A percentile compares a stretch with the other conserved stretches of the same genome.
Conservation (phyloP, 1,140 invertebrate species). For the Brachionus rubens region DNA sequence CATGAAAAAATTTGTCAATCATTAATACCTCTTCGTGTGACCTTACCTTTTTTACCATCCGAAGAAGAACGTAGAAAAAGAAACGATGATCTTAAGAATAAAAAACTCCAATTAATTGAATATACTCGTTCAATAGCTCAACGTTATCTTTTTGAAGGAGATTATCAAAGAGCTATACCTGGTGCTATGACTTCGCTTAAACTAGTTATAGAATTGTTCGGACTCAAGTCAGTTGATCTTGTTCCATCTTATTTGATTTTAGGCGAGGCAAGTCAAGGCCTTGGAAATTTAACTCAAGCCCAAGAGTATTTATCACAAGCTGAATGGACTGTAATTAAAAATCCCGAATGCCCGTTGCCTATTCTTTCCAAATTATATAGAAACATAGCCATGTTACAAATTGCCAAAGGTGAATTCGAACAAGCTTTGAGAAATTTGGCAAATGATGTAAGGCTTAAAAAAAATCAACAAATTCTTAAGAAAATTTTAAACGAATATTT, state of each 20-base stretch:
- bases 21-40: constrained; percentile 54
- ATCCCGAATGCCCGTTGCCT: constrained; percentile 51
- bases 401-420: constrained; percentile 59
- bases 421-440: constrained; percentile 57
- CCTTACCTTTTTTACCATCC: constrained; percentile 57
- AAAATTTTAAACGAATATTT: constrained; percentile 1
- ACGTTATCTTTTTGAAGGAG: constrained; percentile 55
- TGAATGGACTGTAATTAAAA: constrained; percentile 61
- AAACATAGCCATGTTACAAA: constrained; percentile 59
- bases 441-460: constrained; percentile 61
- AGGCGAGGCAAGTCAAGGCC: constrained; percentile 59
- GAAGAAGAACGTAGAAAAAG: constrained; percentile 56
- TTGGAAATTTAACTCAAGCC: constrained; percentile 57
- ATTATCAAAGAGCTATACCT: constrained; percentile 59
- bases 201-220: constrained; percentile 59
- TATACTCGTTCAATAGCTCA: constrained; percentile 19
- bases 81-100: constrained; percentile 48
- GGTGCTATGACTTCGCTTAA: constrained; percentile 59
- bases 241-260: constrained; percentile 61
- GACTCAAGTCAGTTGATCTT: constrained; percentile 58
- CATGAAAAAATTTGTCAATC: constrained; percentile 60
- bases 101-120: constrained; percentile 42
- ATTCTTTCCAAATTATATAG: constrained; percentile 60
- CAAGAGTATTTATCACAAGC: constrained; percentile 60
- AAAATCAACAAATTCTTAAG: constrained; percentile 30